phyloP scores from a whole-genome alignment of 2,888 invertebrate genomes.

The Pandemis corylana region DNA sequence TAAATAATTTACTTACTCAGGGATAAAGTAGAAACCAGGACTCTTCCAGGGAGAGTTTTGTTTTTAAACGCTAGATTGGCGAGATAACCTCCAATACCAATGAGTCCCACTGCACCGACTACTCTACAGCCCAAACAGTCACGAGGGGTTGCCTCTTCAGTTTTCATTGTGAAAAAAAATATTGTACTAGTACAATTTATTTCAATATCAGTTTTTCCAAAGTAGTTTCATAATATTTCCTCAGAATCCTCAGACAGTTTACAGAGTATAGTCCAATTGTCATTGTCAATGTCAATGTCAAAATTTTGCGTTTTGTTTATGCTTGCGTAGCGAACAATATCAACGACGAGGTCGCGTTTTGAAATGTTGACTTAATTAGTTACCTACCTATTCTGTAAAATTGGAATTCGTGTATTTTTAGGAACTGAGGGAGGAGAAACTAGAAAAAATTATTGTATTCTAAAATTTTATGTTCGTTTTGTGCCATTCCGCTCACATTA shows the following conservation, averaged over 20 bases:
- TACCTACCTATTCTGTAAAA: too few relatives aligned
- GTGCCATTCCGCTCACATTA: too few relatives aligned
- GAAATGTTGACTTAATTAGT: too few relatives aligned
- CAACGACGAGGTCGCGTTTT: neutral
- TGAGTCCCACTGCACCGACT: conserved; percentile 85
- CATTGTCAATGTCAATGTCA: conserved; percentile 14
- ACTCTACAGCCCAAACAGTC: conserved; percentile 86
- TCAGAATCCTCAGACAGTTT: neutral
- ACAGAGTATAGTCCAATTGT: neutral
- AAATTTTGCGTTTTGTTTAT: conserved; percentile 18
- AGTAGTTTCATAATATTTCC: conserved; percentile 10
- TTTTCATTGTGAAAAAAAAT: conserved; percentile 51
- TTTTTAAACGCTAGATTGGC: conserved; percentile 83
- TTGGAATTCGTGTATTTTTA: too few relatives aligned
- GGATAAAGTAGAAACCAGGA: conserved; percentile 74
- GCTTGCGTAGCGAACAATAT: neutral
- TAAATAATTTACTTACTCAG: conserved; percentile 65
- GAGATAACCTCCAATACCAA: conserved; percentile 87
- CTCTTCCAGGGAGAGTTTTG: conserved; percentile 75
- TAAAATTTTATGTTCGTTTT: too few relatives aligned
- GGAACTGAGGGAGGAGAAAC: too few relatives aligned
- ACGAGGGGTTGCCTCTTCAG: conserved; percentile 69
- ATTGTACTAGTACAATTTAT: neutral
- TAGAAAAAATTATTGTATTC: too few relatives aligned
- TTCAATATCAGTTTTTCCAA: neutral